Percentiles rank a stretch among this genome's conserved stretches.
These are phyloP conservation scores for Microcaecilia unicolor DNA, from an alignment of 2,797 vertebrate species.

Conservation along the genomic window DNA sequence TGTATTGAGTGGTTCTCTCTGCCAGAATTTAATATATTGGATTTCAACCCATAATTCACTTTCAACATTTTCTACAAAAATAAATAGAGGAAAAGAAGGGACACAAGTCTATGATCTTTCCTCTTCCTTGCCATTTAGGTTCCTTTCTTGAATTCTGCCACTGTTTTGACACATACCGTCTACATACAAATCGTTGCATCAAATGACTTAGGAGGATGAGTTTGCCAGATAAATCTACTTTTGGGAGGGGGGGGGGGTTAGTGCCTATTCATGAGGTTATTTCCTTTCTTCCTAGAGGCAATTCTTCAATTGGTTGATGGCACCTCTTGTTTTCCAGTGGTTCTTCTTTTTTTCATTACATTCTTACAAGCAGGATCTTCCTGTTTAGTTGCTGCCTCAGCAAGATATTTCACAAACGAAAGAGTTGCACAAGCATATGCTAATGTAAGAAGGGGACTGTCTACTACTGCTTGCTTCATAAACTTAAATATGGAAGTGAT, in stretches of 20 bases:
- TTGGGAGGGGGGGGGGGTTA: rapidly evolving
- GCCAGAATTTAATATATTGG: too few relatives aligned
- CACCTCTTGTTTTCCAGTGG: rapidly evolving
- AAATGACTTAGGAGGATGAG: not conserved
- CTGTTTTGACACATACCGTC: too few relatives aligned
- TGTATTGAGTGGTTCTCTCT: too few relatives aligned
- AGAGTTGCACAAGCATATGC: constrained; percentile 9
- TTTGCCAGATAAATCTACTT: not conserved
- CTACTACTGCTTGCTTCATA: constrained; percentile 36
- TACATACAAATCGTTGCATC: too few relatives aligned
- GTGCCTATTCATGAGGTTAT: rapidly evolving
- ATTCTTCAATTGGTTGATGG: rapidly evolving
- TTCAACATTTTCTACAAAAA: too few relatives aligned
- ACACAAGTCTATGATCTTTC: too few relatives aligned
- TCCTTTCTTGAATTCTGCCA: too few relatives aligned
- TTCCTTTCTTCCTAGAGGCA: not conserved
- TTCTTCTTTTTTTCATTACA: not conserved
- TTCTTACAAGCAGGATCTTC: constrained; percentile 18
- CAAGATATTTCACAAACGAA: constrained; percentile 14
- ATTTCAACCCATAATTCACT: too few relatives aligned
- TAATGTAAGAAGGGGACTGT: constrained; percentile 25
- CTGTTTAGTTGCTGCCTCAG: constrained; percentile 11
- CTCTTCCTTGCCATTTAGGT: too few relatives aligned
- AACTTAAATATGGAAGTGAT: not conserved
- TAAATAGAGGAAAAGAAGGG: too few relatives aligned